A percentile compares a stretch with the other conserved stretches of the same genome.
phyloP scores from a whole-genome alignment of 2,888 invertebrate species.

The Caenorhabditis becei region DNA sequence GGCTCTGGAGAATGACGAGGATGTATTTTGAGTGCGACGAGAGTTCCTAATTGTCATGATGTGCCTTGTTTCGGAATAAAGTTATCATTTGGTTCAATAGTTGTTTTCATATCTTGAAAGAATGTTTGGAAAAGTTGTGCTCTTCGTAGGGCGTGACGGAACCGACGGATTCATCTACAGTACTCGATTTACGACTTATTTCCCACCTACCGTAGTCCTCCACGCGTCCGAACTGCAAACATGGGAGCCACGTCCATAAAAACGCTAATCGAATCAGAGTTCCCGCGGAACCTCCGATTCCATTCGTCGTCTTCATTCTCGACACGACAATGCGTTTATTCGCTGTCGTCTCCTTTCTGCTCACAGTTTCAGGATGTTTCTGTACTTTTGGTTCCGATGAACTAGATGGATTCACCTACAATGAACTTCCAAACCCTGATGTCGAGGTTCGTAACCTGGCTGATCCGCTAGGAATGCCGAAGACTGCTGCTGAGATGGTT shows the following conservation, averaged over 20 bases:
- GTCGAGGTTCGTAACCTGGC: conserved; percentile 9
- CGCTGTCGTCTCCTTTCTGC: not conserved
- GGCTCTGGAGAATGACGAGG: conserved; percentile 11
- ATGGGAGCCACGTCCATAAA: not conserved
- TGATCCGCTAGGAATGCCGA: not conserved
- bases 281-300: not conserved
- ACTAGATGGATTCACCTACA: not conserved
- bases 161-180: too few species aligned
- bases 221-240: not conserved
- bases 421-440: conserved; percentile 1
- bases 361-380: too few species aligned
- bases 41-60: not conserved
- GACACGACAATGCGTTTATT: not conserved
- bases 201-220: not conserved
- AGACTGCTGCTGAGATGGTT: conserved; percentile 21
- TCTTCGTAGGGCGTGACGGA: too few species aligned
- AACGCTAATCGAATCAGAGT: conserved; percentile 3
- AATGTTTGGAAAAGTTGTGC: too few species aligned
- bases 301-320: not conserved
- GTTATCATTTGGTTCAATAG: not conserved
- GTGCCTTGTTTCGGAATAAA: not conserved
- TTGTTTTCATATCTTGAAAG: too few species aligned
- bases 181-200: too few species aligned
- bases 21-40: conserved; percentile 31
- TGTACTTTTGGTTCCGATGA: not conserved